phyloP scores from a whole-genome alignment of 2,888 invertebrate species.

The Sminthurides aquaticus region DNA sequence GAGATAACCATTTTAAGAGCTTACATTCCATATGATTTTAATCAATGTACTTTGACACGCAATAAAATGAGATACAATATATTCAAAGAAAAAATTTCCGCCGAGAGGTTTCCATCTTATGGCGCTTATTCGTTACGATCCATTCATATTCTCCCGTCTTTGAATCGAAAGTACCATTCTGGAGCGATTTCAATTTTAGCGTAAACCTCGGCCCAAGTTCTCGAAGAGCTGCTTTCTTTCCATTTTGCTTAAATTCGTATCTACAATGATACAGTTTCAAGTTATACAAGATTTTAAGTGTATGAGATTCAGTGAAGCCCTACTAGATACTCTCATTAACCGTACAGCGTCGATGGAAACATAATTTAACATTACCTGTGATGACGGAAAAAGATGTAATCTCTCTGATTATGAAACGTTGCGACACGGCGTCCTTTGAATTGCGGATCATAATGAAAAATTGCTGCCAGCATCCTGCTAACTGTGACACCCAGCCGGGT shows the following conservation, averaged over 20 bases:
- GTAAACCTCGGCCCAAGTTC: conserved; percentile 98
- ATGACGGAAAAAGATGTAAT: conserved; percentile 97
- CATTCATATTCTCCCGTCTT: conserved; percentile 96
- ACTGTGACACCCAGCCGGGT: conserved; percentile 86
- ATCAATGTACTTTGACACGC: too few relatives aligned
- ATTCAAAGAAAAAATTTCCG: conserved; percentile 78
- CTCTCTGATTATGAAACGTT: conserved; percentile 98
- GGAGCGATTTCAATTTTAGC: conserved; percentile 78
- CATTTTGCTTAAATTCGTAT: conserved; percentile 72
- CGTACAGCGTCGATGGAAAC: too few relatives aligned
- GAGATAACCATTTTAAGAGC: too few relatives aligned
- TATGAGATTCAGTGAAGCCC: not conserved
- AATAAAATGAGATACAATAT: too few relatives aligned
- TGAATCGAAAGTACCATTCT: conserved; percentile 94
- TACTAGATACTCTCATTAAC: too few relatives aligned
- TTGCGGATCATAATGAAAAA: conserved; percentile 93
- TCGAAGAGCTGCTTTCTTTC: conserved; percentile 60
- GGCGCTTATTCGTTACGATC: conserved; percentile 81
- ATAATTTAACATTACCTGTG: conserved; percentile 80
- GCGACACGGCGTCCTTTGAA: conserved; percentile 87
- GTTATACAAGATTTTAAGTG: too few relatives aligned
- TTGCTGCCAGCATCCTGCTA: conserved; percentile 82
- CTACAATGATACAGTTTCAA: conserved; percentile 50
- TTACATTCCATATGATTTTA: too few relatives aligned
- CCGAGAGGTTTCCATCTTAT: conserved; percentile 87